Percentiles rank a stretch among this genome's conserved stretches.
Evolutionary conservation across 2,888 invertebrate genomes (phyloP).

Genomic region (Cryptus viduatorius): DNA sequence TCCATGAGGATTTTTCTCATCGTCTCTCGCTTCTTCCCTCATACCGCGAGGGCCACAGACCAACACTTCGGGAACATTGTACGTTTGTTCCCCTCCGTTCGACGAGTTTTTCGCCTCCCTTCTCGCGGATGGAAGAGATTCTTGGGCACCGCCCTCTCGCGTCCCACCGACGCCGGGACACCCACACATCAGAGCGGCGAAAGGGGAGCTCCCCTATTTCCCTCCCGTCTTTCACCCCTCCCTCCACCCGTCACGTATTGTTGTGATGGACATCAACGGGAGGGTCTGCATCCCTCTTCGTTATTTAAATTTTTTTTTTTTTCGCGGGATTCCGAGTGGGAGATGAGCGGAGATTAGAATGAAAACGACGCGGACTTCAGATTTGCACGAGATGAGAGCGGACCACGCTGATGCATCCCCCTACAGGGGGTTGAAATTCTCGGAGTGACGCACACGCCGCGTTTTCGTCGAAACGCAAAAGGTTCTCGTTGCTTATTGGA

Average conservation of each 20-base stretch:
- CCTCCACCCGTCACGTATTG: background rate
- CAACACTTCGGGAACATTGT: slow-evolving; percentile 64
- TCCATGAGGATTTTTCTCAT: slow-evolving; percentile 26
- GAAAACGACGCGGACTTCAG: background rate
- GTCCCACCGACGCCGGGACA: slow-evolving; percentile 60
- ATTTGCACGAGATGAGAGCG: background rate
- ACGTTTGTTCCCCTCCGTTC: slow-evolving; percentile 35
- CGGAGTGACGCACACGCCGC: background rate
- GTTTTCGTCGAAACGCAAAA: no score
- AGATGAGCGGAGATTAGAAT: slow-evolving; percentile 12
- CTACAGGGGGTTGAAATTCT: background rate
- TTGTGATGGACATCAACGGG: slow-evolving; percentile 24
- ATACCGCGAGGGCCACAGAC: background rate
- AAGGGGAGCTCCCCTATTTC: background rate
- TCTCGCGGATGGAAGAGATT: slow-evolving; percentile 23
- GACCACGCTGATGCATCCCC: background rate
- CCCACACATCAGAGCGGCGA: slow-evolving; percentile 30
- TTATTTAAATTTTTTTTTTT: slow-evolving; percentile 33
- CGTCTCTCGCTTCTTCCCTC: slow-evolving; percentile 16
- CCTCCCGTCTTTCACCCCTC: no score
- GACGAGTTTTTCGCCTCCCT: slow-evolving; percentile 55
- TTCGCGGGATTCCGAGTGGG: slow-evolving; percentile 8
- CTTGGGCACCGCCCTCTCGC: slow-evolving; percentile 68
- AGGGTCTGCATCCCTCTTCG: slow-evolving; percentile 77
- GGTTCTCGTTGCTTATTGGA: no score